Base-by-base conservation (phyloP, 2,888 invertebrate species). In the Crematogaster levior region DNA sequence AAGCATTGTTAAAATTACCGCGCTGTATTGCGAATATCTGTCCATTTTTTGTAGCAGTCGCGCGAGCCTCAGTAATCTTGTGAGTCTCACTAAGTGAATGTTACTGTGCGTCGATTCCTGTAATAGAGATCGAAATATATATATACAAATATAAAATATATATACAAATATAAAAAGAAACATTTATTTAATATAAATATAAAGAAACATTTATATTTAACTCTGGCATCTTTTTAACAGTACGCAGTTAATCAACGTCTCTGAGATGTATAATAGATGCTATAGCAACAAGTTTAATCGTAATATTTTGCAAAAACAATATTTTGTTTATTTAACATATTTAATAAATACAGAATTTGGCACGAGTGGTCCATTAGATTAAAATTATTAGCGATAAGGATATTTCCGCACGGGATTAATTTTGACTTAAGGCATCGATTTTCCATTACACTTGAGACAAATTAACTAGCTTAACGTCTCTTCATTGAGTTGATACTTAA, bases 41-140 rank as follows among this genome's bases (percentile, higher is more conserved):
- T 99, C 99, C 96, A 99, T 98, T 95, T 99, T 99, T 95, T 99
- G 99, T 88, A 99, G 96, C 72, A 99, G 95, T 77, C 99, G 96
- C 24, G 98, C 98, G 90, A 99, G 95, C 77, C 99, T 96, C 88
- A 99, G 95, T 91, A 99, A 95, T 90, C 99, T 96, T 82, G 98
- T 99, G 92, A 99, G 95, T 95, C 99, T 99, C 90, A 99, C 97
- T 93, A 99, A 96, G 95, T 99, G 98, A 89, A 98, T 98, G 92
- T 97, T 97, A 66, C 96, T 96, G 88, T 96, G 96, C 6, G 96
- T 96, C 56, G 97, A 96, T 94, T 97, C 97, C 97, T 97, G 94
- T 15, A 75, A 56, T 48, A 75, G n/a, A 73, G 15, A 58, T 43
- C 43, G 15, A 34, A n/a, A n/a, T n/a, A n/a, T n/a, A n/a, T n/a